Percentiles rank a stretch among this genome's conserved stretches.
phyloP scores from a whole-genome alignment of 2,113 vertebrate species.

The Bungarus multicinctus region DNA sequence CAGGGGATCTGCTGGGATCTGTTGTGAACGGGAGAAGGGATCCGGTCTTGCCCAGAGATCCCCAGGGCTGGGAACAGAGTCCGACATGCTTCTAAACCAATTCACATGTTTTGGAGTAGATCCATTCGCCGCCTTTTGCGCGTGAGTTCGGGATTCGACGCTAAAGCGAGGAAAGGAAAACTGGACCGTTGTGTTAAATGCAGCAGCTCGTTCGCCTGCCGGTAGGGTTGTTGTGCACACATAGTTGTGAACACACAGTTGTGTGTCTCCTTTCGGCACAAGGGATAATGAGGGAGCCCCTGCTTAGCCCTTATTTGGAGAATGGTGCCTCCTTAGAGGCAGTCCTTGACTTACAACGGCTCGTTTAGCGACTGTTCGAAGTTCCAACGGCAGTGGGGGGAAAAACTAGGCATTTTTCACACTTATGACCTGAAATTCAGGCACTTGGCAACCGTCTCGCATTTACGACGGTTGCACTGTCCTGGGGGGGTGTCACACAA shows the following conservation, averaged over 20 bases:
- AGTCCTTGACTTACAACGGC: too few relatives aligned
- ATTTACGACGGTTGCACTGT: too few relatives aligned
- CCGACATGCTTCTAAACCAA: neutral
- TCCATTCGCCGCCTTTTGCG: neutral
- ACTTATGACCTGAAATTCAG: too few relatives aligned
- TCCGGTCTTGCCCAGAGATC: neutral
- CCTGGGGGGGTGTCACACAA: too few relatives aligned
- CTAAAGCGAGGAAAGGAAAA: neutral
- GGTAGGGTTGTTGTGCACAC: neutral
- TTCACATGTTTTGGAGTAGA: neutral
- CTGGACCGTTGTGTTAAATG: neutral
- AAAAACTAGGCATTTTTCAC: too few relatives aligned
- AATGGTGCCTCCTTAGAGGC: too few relatives aligned
- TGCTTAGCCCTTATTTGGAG: neutral
- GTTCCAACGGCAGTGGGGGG: too few relatives aligned
- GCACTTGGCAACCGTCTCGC: too few relatives aligned
- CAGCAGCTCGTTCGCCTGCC: fast-evolving
- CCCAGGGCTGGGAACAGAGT: neutral
- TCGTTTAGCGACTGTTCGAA: neutral
- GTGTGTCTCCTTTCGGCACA: too few relatives aligned
- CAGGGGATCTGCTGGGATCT: too few relatives aligned
- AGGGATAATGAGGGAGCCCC: neutral
- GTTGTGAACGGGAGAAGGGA: neutral
- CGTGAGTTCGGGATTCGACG: too few relatives aligned
- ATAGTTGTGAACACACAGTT: too few relatives aligned